phyloP scores from a whole-genome alignment of 1,140 invertebrate genomes.

The Trachelipus rathkii region DNA sequence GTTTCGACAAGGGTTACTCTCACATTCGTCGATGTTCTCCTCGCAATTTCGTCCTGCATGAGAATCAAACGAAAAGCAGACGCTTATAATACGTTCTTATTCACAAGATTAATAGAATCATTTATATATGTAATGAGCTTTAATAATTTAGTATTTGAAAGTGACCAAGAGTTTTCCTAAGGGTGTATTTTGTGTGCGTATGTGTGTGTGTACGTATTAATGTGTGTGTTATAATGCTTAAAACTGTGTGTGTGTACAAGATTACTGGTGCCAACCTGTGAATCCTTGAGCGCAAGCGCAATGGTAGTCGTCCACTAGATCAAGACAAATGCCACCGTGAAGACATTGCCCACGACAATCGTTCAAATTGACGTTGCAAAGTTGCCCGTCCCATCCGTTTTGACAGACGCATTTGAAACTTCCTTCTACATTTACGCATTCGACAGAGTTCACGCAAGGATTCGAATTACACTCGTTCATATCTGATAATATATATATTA shows the following conservation, averaged over 20 bases:
- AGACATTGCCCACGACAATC: slow-evolving; percentile 74
- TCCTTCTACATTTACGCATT: slow-evolving; percentile 73
- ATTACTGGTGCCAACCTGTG: slow-evolving; percentile 56
- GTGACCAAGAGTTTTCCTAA: too few relatives aligned
- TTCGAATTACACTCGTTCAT: slow-evolving; percentile 50
- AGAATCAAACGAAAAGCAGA: background rate
- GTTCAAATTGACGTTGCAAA: slow-evolving; percentile 63
- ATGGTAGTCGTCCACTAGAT: slow-evolving; percentile 52
- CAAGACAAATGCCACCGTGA: slow-evolving; percentile 56
- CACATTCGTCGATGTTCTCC: slow-evolving; percentile 61
- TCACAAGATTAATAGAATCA: too few relatives aligned
- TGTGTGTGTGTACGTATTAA: too few relatives aligned
- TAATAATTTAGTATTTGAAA: too few relatives aligned
- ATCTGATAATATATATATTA: slow-evolving; percentile 53
- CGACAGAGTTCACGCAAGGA: slow-evolving; percentile 75
- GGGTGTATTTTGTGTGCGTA: too few relatives aligned
- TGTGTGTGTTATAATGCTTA: too few relatives aligned
- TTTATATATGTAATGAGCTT: too few relatives aligned
- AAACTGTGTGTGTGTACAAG: too few relatives aligned
- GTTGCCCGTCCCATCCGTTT: slow-evolving; percentile 78
- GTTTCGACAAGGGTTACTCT: slow-evolving; percentile 54
- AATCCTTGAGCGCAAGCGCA: slow-evolving; percentile 76
- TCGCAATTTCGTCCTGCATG: slow-evolving; percentile 48
- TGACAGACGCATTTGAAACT: slow-evolving; percentile 86
- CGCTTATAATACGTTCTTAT: too few relatives aligned